phyloP scores from a whole-genome alignment of 1,140 invertebrate species.

The Rhyacophila brunnea region DNA sequence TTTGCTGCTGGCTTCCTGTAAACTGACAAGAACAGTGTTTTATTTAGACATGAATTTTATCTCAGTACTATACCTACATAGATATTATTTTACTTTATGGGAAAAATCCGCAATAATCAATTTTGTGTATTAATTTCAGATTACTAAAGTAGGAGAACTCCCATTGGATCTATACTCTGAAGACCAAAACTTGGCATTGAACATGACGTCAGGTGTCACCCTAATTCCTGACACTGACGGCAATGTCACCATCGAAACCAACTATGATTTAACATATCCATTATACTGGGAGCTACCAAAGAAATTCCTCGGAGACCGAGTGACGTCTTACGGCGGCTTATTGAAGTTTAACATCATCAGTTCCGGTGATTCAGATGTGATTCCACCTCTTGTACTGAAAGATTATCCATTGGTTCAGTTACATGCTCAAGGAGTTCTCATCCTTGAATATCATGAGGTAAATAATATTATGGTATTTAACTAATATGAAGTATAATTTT shows the following conservation, averaged over 20 bases:
- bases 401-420: slow-evolving; percentile 81
- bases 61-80: too few species aligned
- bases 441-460: slow-evolving; percentile 78
- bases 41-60: too few species aligned
- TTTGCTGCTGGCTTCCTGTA: too few species aligned
- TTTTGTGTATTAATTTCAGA: slow-evolving; percentile 36
- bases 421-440: slow-evolving; percentile 74
- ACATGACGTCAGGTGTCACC: slow-evolving; percentile 59
- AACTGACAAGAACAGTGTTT: too few species aligned
- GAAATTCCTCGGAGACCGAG: slow-evolving; percentile 83
- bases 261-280: slow-evolving; percentile 67
- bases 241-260: slow-evolving; percentile 67
- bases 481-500: too few species aligned
- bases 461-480: too few species aligned
- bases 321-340: slow-evolving; percentile 89
- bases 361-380: slow-evolving; percentile 60
- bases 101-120: background rate
- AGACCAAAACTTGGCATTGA: slow-evolving; percentile 44
- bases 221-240: slow-evolving; percentile 67
- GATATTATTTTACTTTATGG: background rate
- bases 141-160: slow-evolving; percentile 42
- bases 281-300: slow-evolving; percentile 85
- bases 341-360: slow-evolving; percentile 77
- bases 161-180: slow-evolving; percentile 40
- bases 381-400: slow-evolving; percentile 52